phyloP scores from a whole-genome alignment of 2,888 invertebrate species.

The Carcina quercana region DNA sequence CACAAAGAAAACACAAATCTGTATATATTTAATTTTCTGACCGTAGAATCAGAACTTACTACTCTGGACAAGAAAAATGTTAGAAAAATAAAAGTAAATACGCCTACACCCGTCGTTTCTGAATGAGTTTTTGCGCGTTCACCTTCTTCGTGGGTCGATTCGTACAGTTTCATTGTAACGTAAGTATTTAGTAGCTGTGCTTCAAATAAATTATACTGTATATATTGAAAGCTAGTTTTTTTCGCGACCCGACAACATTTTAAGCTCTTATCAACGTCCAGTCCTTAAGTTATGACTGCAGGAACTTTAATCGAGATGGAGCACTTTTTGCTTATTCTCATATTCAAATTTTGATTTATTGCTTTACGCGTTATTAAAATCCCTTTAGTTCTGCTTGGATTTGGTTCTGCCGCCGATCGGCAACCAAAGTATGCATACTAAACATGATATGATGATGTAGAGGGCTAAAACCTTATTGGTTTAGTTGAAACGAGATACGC shows the following conservation, averaged over 20 bases:
- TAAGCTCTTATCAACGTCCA: slow-evolving; percentile 45
- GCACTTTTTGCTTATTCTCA: slow-evolving; percentile 45
- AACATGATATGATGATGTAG: too few species aligned
- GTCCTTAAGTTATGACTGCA: slow-evolving; percentile 37
- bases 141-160: slow-evolving; percentile 26
- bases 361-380: slow-evolving; percentile 45
- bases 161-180: slow-evolving; percentile 57
- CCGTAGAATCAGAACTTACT: too few species aligned
- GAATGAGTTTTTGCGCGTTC: slow-evolving; percentile 37
- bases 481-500: too few species aligned
- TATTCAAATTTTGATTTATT: slow-evolving; percentile 66
- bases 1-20: not conserved
- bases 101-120: slow-evolving; percentile 32
- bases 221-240: slow-evolving; percentile 44
- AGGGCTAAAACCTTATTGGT: too few species aligned
- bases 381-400: slow-evolving; percentile 34
- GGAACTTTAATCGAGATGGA: slow-evolving; percentile 11
- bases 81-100: too few species aligned
- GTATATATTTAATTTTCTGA: slow-evolving; percentile 13
- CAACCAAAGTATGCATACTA: too few species aligned
- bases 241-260: slow-evolving; percentile 41
- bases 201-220: slow-evolving; percentile 48
- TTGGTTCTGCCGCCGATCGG: slow-evolving; percentile 18
- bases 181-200: slow-evolving; percentile 52
- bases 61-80: too few species aligned